Evolutionary conservation across 53 echinoderm and acorn worm species (phyloP).

Genomic region (Holothuria leucospilota): DNA sequence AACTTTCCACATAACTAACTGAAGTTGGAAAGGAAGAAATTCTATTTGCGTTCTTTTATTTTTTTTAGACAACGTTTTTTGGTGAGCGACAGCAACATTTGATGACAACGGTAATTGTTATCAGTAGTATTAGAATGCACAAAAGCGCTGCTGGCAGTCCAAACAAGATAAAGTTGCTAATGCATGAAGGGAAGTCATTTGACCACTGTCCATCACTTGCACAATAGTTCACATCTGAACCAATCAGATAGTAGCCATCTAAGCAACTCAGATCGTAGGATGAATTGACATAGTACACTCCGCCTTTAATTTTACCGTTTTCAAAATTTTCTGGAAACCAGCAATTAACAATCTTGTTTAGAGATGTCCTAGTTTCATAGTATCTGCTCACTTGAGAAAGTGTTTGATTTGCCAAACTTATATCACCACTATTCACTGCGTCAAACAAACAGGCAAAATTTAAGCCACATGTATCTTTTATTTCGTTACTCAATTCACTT

Average conservation of each 20-base stretch:
- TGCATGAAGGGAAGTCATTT: background rate
- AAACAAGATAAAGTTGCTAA: background rate
- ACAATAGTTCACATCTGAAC: background rate
- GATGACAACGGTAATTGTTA: too few relatives aligned
- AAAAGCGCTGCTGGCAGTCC: too few relatives aligned
- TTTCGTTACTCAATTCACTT: slow-evolving; percentile 43
- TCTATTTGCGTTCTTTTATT: too few relatives aligned
- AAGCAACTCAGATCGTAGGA: background rate
- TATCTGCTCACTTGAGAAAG: background rate
- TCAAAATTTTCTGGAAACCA: slow-evolving; percentile 39
- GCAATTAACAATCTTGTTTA: slow-evolving; percentile 59
- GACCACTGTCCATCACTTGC: background rate
- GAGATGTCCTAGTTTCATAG: slow-evolving; percentile 8
- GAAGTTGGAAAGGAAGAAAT: too few relatives aligned
- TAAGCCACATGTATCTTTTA: slow-evolving; percentile 58
- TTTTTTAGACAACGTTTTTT: too few relatives aligned
- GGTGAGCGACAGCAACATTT: too few relatives aligned
- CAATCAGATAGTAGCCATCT: background rate
- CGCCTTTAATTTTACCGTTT: slow-evolving; percentile 38
- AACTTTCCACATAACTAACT: too few relatives aligned
- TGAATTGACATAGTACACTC: slow-evolving; percentile 37
- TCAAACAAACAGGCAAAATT: slow-evolving; percentile 59
- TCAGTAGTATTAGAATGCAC: too few relatives aligned
- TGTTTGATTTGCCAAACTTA: slow-evolving; percentile 64
- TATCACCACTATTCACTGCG: slow-evolving; percentile 44